These are phyloP conservation scores for Halictus rubicundus DNA, from an alignment of 1,140 invertebrate genomes.

Conservation along the genomic window DNA sequence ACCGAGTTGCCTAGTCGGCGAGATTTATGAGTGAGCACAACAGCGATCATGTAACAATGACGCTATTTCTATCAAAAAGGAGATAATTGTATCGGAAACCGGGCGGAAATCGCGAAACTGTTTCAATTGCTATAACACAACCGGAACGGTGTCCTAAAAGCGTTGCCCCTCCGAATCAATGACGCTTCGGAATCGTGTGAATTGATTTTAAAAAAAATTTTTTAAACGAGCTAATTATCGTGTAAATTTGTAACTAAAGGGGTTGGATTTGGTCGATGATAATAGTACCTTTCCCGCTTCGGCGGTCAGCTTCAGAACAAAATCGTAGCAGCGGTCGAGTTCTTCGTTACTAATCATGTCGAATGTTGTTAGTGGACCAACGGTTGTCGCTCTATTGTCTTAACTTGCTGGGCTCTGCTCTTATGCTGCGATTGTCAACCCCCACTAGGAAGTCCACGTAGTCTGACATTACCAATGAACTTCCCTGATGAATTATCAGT, in stretches of 20 bases:
- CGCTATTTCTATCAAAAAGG: too few relatives aligned
- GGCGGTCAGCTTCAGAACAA: constrained; percentile 62
- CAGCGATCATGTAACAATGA: too few relatives aligned
- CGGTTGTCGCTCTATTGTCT: constrained; percentile 5
- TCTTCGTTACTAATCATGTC: constrained; percentile 53
- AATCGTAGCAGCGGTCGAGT: constrained; percentile 64
- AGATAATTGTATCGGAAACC: too few relatives aligned
- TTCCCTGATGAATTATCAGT: constrained; percentile 26
- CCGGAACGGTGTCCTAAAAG: too few relatives aligned
- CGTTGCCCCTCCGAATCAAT: too few relatives aligned
- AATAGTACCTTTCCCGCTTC: constrained; percentile 64
- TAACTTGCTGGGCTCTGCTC: constrained; percentile 48
- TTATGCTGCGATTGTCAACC: constrained; percentile 59
- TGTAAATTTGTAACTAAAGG: too few relatives aligned
- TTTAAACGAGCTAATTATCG: too few relatives aligned
- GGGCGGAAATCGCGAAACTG: too few relatives aligned
- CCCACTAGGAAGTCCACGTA: constrained; percentile 51
- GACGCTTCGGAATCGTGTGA: too few relatives aligned
- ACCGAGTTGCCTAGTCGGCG: neutral
- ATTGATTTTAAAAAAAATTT: too few relatives aligned
- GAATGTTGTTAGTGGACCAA: constrained; percentile 1
- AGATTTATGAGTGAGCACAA: neutral
- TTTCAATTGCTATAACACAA: too few relatives aligned
- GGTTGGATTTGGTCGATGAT: too few relatives aligned
- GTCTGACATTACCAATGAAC: neutral